These are phyloP conservation scores for Clupea harengus DNA, from an alignment of 2,113 vertebrate species.

Conservation along the genomic window DNA sequence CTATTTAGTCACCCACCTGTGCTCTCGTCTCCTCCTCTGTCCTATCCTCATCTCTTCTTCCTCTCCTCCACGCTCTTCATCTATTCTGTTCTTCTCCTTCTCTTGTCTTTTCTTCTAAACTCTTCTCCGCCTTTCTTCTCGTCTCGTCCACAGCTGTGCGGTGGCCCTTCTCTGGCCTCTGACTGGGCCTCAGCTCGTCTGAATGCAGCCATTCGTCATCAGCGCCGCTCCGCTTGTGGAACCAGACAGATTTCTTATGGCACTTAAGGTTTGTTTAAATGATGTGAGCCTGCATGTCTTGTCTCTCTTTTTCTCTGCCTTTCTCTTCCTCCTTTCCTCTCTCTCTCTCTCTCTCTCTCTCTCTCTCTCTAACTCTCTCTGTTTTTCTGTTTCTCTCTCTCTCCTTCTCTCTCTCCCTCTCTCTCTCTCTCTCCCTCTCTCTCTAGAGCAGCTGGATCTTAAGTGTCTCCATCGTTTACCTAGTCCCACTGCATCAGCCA, in stretches of 20 bases:
- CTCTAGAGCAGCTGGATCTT: background rate
- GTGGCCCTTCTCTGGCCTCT: conserved; percentile 22
- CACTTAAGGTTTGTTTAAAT: conserved; percentile 32
- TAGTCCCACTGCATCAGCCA: background rate
- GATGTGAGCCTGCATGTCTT: conserved; percentile 9
- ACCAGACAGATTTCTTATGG: conserved; percentile 29
- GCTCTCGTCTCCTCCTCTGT: background rate
- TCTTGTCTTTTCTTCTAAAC: background rate
- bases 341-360: background rate
- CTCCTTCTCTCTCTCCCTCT: background rate
- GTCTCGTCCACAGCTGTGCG: conserved; percentile 18
- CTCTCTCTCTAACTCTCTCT: no score
- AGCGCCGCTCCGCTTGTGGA: conserved; percentile 19
- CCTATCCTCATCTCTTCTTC: background rate
- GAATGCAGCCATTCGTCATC: conserved; percentile 28
- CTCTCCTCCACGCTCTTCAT: background rate
- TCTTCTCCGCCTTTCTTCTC: background rate
- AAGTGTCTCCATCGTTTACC: background rate
- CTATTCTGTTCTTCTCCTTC: background rate
- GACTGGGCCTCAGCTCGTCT: conserved; percentile 18
- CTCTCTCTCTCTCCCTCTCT: background rate
- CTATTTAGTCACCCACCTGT: background rate
- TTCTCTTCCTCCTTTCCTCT: conserved; percentile 9
- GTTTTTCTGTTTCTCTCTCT: background rate
- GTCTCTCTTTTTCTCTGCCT: conserved; percentile 4